Conservation (phyloP, 2,888 invertebrate species). For the Hanleya hanleyi region DNA sequence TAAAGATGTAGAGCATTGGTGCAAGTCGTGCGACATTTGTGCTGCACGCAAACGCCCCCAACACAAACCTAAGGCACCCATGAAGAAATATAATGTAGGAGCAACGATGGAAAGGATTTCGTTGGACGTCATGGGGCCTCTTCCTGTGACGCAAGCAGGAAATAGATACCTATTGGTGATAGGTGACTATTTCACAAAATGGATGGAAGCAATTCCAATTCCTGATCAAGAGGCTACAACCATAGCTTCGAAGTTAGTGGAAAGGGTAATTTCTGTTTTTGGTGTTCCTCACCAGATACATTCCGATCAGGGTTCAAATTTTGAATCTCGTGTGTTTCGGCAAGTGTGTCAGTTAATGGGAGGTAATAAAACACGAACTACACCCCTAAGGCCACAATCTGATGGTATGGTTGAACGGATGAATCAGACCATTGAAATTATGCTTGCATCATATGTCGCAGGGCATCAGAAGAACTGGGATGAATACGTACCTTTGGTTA, state of each 20-base stretch:
- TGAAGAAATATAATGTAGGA: slow-evolving; percentile 27
- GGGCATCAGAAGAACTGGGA: slow-evolving; percentile 29
- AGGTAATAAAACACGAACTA: slow-evolving; percentile 35
- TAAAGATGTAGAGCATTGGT: slow-evolving; percentile 20
- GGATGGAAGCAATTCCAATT: slow-evolving; percentile 25
- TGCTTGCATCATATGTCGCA: slow-evolving; percentile 25
- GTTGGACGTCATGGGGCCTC: slow-evolving; percentile 17
- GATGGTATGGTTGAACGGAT: slow-evolving; percentile 25
- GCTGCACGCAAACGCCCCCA: slow-evolving; percentile 13
- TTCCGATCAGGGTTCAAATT: slow-evolving; percentile 33
- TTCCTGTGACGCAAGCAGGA: slow-evolving; percentile 12
- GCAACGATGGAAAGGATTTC: slow-evolving; percentile 21
- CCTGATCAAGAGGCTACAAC: slow-evolving; percentile 36
- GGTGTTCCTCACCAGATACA: slow-evolving; percentile 35
- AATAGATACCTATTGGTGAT: slow-evolving; percentile 25
- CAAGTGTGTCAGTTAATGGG: slow-evolving; percentile 35
- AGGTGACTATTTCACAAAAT: slow-evolving; percentile 35
- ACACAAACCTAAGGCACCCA: slow-evolving; percentile 15
- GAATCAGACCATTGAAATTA: slow-evolving; percentile 31
- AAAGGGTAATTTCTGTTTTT: slow-evolving; percentile 26
- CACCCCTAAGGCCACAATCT: slow-evolving; percentile 24
- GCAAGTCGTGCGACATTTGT: slow-evolving; percentile 29
- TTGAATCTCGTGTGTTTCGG: slow-evolving; percentile 32
- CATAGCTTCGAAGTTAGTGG: slow-evolving; percentile 34
- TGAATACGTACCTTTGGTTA: slow-evolving; percentile 21